Evolutionary conservation across 2,888 invertebrate species (phyloP).

Genomic region (Encarsia formosa): DNA sequence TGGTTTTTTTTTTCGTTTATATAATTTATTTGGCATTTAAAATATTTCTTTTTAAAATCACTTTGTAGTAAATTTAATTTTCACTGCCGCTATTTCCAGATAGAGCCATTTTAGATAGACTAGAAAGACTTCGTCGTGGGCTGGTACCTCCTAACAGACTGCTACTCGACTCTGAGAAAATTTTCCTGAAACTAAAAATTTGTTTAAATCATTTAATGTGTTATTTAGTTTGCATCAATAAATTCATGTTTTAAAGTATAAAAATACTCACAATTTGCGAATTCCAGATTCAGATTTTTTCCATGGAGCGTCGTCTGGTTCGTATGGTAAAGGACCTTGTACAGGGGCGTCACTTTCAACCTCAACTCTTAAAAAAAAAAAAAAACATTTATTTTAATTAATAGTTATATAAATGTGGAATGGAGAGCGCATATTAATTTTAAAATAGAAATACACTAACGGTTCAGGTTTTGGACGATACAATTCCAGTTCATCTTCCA

Average conservation of each 20-base stretch:
- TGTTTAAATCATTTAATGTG: no score
- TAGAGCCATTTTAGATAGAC: constrained; percentile 73
- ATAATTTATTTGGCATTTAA: constrained; percentile 25
- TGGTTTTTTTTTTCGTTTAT: constrained; percentile 14
- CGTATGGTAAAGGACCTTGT: constrained; percentile 93
- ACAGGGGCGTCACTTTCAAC: constrained; percentile 71
- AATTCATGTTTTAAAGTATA: no score
- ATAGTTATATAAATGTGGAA: no score
- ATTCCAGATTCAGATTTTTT: constrained; percentile 83
- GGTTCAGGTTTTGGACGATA: constrained; percentile 60
- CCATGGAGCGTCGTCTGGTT: constrained; percentile 97
- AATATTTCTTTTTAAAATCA: constrained; percentile 13
- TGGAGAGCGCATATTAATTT: no score
- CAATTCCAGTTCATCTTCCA: constrained; percentile 86
- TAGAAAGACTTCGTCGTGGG: constrained; percentile 76
- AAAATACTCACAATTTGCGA: constrained; percentile 76
- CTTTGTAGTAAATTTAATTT: constrained; percentile 11
- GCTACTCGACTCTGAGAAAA: constrained; percentile 76
- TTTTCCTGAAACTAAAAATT: constrained; percentile 75
- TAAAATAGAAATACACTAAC: constrained; percentile 42
- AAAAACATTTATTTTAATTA: constrained; percentile 21
- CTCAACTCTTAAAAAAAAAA: constrained; percentile 27
- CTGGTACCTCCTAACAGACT: constrained; percentile 64
- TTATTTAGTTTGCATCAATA: no score
- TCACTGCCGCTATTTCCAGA: constrained; percentile 42